These are phyloP conservation scores for Chaetorhynchus papuensis DNA, from an alignment of 2,113 vertebrate genomes.

Conservation along the genomic window DNA sequence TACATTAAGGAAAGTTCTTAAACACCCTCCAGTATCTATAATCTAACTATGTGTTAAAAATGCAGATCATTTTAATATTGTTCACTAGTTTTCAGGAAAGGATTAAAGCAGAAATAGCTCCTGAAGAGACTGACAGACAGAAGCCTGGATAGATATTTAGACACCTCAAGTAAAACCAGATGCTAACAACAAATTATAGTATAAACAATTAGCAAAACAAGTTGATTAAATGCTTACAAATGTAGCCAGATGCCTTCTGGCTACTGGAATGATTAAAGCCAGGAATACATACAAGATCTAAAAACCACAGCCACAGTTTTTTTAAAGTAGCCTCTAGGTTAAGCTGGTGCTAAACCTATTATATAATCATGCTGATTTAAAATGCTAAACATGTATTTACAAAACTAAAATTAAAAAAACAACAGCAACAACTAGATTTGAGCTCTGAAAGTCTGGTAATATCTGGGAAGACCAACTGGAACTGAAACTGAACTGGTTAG, in stretches of 20 bases:
- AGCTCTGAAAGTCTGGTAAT: background rate
- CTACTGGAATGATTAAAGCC: background rate
- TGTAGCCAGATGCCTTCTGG: background rate
- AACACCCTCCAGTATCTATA: background rate
- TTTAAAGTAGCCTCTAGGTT: background rate
- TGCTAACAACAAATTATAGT: background rate
- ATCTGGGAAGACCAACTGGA: background rate
- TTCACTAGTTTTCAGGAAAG: background rate
- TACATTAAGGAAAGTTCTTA: background rate
- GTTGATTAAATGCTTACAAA: slow-evolving; percentile 9
- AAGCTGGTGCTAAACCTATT: slow-evolving; percentile 31
- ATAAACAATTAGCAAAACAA: slow-evolving; percentile 18
- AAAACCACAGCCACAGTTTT: background rate
- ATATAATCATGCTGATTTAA: slow-evolving; percentile 8
- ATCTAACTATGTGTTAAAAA: background rate
- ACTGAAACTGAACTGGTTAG: background rate
- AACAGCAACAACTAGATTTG: background rate
- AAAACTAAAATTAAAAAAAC: background rate
- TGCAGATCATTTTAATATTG: background rate
- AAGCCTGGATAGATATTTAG: background rate
- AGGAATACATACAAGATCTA: background rate
- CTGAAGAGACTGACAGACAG: background rate
- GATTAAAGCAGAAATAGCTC: background rate
- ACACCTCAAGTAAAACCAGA: background rate
- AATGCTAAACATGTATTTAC: background rate